Percentiles rank a stretch among this genome's conserved stretches.
phyloP scores from a whole-genome alignment of 1,140 invertebrate genomes.

The Panagrolaimus sp. region DNA sequence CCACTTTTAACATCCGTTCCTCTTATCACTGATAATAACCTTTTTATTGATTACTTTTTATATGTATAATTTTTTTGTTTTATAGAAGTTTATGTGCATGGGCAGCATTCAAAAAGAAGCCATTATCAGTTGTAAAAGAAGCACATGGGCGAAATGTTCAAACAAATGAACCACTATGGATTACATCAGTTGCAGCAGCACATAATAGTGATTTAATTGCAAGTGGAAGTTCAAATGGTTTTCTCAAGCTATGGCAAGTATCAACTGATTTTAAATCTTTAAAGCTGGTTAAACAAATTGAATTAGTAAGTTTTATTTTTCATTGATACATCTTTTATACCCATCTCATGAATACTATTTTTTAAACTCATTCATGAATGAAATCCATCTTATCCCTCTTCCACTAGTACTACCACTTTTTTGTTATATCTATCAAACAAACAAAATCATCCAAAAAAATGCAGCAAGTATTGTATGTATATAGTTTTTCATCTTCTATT shows the following conservation, averaged over 20 bases:
- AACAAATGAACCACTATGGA: constrained; percentile 23
- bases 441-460: too few relatives aligned
- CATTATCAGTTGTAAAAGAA: constrained; percentile 27
- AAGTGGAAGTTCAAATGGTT: constrained; percentile 27
- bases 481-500: too few relatives aligned
- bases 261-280: constrained; percentile 32
- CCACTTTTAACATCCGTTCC: too few relatives aligned
- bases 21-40: not conserved
- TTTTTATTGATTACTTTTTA: too few relatives aligned
- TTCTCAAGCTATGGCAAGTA: constrained; percentile 32
- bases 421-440: too few relatives aligned
- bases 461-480: too few relatives aligned
- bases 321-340: too few relatives aligned
- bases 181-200: constrained; percentile 30
- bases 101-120: constrained; percentile 33
- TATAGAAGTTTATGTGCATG: constrained; percentile 36
- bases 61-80: not conserved
- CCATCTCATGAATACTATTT: too few relatives aligned
- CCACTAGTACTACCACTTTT: too few relatives aligned
- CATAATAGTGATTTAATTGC: constrained; percentile 37
- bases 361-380: too few relatives aligned
- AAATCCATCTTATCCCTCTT: too few relatives aligned
- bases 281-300: constrained; percentile 13
- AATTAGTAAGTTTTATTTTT: too few relatives aligned
- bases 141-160: constrained; percentile 23